Evolutionary conservation across 35 echinoderm and acorn worm species (phyloP), one percentile per base, ranked within the genome.

Genomic region (Acanthaster planci): DNA sequence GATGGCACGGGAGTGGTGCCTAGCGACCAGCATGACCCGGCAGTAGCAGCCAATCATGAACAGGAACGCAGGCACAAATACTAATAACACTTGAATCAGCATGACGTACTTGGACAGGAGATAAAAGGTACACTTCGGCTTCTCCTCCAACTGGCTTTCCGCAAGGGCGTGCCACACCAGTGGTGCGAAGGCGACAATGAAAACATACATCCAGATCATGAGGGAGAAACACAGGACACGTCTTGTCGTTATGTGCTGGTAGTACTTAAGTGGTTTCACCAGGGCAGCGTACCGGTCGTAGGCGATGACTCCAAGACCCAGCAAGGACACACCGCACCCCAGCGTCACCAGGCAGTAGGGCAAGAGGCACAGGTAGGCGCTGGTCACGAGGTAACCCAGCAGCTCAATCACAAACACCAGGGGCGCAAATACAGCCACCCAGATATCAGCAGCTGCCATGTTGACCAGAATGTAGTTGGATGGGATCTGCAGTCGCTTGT

Each of bases 401-500:
- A 80, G 39, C 40, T 90, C 76, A 12, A 85, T 47, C 5, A 84
- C 55, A 40, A 83, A 79, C 7, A 87, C 52, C 37, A 94, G 22
- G 36, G 79, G 54, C 51, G 86, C 85, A 6, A 90, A 30, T 8
- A 88, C 72, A 0, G 85, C 92, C 5, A 92, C 88, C n/a, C 75
- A 60, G 32, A 93, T 85, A 39, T 99, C 96, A 29, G 91, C 84
- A 2, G 91, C 75, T 0, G 96, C 92, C 37, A 99, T 82, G 57
- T 99, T 99, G 27, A 91, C 29, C 34, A 99, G 55, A 36, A 99
- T 94, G 79, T 89, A 94, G 76, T 99, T 99, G 39, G 96, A 85
- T n/a, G 96, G 96, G 55, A 99, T 99, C 87, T 94, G 96, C 38
- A 99, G 79, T 29, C 96, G 54, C 39, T 99, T 99, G 81, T 89